These are phyloP conservation scores for Hemitrygon akajei DNA, from an alignment of 2,797 vertebrate genomes.

Conservation along the genomic window DNA sequence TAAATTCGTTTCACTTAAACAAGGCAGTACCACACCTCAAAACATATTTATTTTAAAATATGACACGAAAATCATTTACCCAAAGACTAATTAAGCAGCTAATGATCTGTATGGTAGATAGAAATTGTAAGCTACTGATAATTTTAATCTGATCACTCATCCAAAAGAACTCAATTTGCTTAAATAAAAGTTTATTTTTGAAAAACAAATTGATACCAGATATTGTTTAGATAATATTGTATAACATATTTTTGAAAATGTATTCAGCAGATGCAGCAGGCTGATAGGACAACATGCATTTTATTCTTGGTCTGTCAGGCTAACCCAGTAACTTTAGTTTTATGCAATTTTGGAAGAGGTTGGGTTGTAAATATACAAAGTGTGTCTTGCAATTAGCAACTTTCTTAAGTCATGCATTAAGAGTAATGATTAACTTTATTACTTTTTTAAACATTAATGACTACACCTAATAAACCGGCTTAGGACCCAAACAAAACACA, in stretches of 20 bases:
- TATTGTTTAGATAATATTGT: neutral
- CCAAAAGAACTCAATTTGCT: neutral
- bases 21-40: neutral
- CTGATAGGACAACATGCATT: neutral
- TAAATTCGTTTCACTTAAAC: neutral
- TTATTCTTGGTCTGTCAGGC: neutral
- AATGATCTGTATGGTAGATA: neutral
- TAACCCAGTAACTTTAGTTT: neutral
- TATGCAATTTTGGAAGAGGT: neutral
- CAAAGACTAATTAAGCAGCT: neutral
- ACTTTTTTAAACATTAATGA: neutral
- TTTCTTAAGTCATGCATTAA: neutral
- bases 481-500: slow-evolving; percentile 5
- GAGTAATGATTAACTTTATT: slow-evolving; percentile 18
- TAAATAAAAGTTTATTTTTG: neutral
- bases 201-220: neutral
- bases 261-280: too few relatives aligned
- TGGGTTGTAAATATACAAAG: neutral
- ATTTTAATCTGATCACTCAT: neutral
- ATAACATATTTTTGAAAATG: neutral
- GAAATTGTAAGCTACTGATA: neutral
- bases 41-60: neutral
- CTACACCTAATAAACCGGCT: neutral
- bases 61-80: neutral
- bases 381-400: neutral